These are phyloP conservation scores for Blera fallax DNA, from an alignment of 2,888 invertebrate genomes.

Conservation along the genomic window DNA sequence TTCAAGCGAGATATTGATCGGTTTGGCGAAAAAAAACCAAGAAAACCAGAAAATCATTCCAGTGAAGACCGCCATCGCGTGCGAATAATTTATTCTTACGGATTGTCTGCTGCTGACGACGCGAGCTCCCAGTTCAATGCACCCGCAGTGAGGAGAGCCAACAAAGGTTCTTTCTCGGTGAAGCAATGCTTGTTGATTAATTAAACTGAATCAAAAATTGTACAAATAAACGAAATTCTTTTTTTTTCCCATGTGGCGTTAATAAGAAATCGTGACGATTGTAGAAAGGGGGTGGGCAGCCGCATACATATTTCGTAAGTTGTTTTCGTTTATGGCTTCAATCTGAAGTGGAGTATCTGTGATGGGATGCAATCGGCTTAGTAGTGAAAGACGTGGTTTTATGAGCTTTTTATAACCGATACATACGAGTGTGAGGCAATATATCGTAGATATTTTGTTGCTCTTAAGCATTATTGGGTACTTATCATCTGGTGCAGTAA, in stretches of 20 bases:
- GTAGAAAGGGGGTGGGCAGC: neutral
- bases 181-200: constrained; percentile 45
- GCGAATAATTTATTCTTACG: constrained; percentile 64
- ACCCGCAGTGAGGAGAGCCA: constrained; percentile 25
- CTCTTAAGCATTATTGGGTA: constrained; percentile 28
- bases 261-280: constrained; percentile 53
- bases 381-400: neutral
- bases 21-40: constrained; percentile 11
- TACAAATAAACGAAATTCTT: neutral
- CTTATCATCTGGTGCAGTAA: constrained; percentile 15
- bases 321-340: constrained; percentile 35
- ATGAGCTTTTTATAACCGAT: constrained; percentile 11
- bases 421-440: constrained; percentile 28
- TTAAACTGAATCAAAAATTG: constrained; percentile 51
- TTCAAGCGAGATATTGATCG: constrained; percentile 67
- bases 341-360: constrained; percentile 22
- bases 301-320: constrained; percentile 40
- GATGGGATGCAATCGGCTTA: constrained; percentile 44
- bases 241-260: constrained; percentile 16
- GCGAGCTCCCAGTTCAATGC: constrained; percentile 41
- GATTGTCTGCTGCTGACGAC: constrained; percentile 42
- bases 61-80: constrained; percentile 57
- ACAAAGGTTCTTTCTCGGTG: constrained; percentile 44
- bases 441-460: constrained; percentile 22
- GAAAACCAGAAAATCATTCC: constrained; percentile 32